These are phyloP conservation scores for Lepidocolaptes lacrymiger DNA, from an alignment of 2,797 vertebrate species.

Conservation along the genomic window DNA sequence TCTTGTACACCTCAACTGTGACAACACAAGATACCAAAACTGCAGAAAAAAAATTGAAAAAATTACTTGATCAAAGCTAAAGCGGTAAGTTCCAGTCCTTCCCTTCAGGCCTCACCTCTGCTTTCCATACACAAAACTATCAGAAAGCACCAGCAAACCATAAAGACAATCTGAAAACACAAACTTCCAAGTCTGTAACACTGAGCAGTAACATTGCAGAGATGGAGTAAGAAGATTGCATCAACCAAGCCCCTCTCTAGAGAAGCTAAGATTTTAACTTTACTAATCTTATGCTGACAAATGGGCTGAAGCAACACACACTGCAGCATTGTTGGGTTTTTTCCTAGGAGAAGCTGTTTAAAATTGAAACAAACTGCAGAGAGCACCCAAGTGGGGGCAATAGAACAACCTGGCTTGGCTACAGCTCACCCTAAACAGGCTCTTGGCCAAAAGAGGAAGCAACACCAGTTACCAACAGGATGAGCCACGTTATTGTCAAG, in stretches of 20 bases:
- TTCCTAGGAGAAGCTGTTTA: background rate
- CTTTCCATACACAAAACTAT: background rate
- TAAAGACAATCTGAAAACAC: background rate
- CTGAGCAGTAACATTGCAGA: background rate
- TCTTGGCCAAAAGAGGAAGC: slow-evolving; percentile 23
- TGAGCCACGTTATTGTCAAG: background rate
- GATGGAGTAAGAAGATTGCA: background rate
- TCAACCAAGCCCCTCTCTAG: background rate
- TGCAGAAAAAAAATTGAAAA: background rate
- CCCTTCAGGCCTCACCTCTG: background rate
- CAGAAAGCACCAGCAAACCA: background rate
- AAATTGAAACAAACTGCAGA: background rate
- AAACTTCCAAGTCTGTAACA: background rate
- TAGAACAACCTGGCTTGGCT: background rate
- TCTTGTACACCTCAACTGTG: background rate
- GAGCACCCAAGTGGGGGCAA: background rate
- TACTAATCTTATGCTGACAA: background rate
- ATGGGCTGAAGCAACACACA: background rate
- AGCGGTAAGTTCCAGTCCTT: background rate
- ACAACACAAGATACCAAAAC: background rate
- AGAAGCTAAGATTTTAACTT: background rate
- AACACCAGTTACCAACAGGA: background rate
- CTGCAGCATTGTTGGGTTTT: accelerated
- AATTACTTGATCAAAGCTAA: background rate
- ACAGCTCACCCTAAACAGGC: background rate